Percentiles rank a stretch among this genome's conserved stretches.
These are phyloP conservation scores for Bradypodion ventrale DNA, from an alignment of 2,797 vertebrate genomes.

Conservation along the genomic window DNA sequence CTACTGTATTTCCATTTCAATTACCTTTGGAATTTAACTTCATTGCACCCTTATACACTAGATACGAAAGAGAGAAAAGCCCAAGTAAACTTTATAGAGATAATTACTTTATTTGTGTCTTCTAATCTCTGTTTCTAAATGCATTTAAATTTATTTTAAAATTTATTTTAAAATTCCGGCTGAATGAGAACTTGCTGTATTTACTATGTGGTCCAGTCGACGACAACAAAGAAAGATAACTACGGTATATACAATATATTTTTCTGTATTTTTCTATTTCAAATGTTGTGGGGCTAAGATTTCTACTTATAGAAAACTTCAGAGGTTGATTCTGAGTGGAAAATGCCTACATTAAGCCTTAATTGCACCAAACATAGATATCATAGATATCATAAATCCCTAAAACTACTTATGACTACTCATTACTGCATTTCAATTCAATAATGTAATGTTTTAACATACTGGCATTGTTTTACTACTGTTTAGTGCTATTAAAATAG, in stretches of 20 bases:
- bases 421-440: not conserved
- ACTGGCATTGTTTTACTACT: not conserved
- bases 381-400: not conserved
- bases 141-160: no score
- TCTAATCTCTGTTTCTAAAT: no score
- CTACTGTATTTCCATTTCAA: no score
- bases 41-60: no score
- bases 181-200: not conserved
- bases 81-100: no score
- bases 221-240: no score
- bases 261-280: not conserved
- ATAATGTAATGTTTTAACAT: slow-evolving; percentile 24
- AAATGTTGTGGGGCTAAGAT: no score
- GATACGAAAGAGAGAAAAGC: no score
- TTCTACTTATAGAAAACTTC: not conserved
- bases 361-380: no score
- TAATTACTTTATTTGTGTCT: no score
- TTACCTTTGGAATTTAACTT: no score
- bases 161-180: no score
- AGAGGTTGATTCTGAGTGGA: not conserved
- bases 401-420: not conserved
- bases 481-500: not conserved
- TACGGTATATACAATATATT: not conserved
- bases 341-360: not conserved
- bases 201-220: not conserved